Evolutionary conservation across 2,888 invertebrate genomes (phyloP), one percentile per base, ranked within the genome.

Genomic region (Crematogaster levior): DNA sequence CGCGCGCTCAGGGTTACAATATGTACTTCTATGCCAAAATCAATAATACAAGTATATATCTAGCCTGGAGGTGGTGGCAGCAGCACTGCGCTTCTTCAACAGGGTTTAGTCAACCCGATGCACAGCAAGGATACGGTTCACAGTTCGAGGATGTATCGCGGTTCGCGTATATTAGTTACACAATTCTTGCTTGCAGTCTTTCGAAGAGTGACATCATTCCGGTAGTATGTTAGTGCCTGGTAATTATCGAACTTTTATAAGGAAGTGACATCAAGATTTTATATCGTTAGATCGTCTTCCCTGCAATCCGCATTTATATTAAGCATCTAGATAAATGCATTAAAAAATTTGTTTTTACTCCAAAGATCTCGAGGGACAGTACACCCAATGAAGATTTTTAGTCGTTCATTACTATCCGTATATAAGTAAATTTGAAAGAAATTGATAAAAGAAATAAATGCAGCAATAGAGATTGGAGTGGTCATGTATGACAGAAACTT

Each of bases 21-120:
- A 65, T 65, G 63, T 43, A 73, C 68, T 65, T 81, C 72, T 73
- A 58, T 53, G 48, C 73, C 82, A 86, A 90, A 90, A 90, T 90
- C 90, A 89, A 90, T 90, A 90, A 82, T 40, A 85, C 66, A 70
- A 84, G 83, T 88, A 89, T 82, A 85, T 66, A 74, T 56, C 53
- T 75, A 51, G 65, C 79, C 24, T 21, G 56, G 51, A 77, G 66
- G 75, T 84, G 88, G 86, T 83, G 86, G 86, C 82, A 90, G 86
- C 89, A 87, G 85, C 85, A 85, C 79, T 87, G 88, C 84, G 83
- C 61, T 84, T 37, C 79, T 43, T 81, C 56, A 63, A 40, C 30
- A 82, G 81, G 63, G 82, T 87, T 90, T 85, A 90, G 90, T 90
- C 86, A 87, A 87, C 85, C 66, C 88, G 73, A 82, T 83, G 80